These are phyloP conservation scores for Gryllus longicercus DNA, from an alignment of 2,888 invertebrate species.

Conservation along the genomic window DNA sequence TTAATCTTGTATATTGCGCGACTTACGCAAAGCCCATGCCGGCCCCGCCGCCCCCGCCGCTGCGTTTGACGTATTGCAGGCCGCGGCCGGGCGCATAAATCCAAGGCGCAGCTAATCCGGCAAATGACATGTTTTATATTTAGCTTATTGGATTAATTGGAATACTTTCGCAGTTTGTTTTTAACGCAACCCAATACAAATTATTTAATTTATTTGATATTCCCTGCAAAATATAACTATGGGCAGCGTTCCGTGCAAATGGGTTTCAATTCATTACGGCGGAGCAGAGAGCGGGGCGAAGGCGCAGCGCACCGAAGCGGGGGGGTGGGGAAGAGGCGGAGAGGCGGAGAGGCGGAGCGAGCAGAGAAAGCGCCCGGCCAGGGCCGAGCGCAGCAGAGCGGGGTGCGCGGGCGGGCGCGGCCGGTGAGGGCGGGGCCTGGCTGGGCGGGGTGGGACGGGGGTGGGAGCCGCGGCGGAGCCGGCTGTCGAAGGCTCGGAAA, in stretches of 20 bases:
- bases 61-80: background rate
- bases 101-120: background rate
- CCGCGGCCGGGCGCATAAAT: background rate
- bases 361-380: conserved; percentile 28
- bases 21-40: background rate
- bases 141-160: conserved; percentile 17
- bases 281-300: background rate
- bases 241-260: conserved; percentile 7
- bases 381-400: conserved; percentile 6
- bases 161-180: conserved; percentile 8
- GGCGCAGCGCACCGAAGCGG: background rate
- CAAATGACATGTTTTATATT: conserved; percentile 17
- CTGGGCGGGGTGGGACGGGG: background rate
- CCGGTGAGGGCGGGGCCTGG: conserved; percentile 25
- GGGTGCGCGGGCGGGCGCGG: background rate
- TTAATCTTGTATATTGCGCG: conserved; percentile 8
- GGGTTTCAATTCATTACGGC: conserved; percentile 9
- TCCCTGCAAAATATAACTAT: background rate
- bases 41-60: background rate
- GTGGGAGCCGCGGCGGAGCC: background rate
- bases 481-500: background rate
- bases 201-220: conserved; percentile 17
- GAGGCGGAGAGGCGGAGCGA: background rate
- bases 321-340: too few species aligned
- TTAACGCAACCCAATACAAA: conserved; percentile 5